Evolutionary conservation across 2,113 vertebrate species (phyloP).

Genomic region (Pseudopodoces humilis): DNA sequence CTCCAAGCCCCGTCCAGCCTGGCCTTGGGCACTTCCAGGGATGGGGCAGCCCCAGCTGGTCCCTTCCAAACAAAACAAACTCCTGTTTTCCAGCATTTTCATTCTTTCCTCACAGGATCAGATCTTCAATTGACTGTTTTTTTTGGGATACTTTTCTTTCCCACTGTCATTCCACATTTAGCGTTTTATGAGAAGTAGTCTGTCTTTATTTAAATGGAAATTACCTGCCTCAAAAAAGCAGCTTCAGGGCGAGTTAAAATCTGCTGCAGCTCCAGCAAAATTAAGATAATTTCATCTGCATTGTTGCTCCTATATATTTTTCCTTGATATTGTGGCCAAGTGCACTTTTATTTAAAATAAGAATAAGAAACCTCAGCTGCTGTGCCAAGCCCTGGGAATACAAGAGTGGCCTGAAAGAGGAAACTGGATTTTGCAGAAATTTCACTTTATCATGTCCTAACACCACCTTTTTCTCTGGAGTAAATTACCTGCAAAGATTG

Average conservation of each 20-base stretch:
- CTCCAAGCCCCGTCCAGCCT: neutral
- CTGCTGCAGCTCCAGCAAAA: neutral
- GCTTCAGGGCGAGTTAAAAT: neutral
- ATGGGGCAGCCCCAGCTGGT: neutral
- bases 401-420: neutral
- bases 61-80: neutral
- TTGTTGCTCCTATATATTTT: neutral
- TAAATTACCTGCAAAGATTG: conserved; percentile 16
- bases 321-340: neutral
- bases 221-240: neutral
- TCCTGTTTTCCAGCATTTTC: neutral
- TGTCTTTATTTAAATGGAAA: conserved; percentile 10
- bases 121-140: neutral
- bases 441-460: neutral
- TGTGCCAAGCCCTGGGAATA: neutral
- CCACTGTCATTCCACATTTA: neutral
- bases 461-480: neutral
- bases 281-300: neutral
- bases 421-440: neutral
- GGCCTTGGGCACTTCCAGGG: neutral
- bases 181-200: neutral
- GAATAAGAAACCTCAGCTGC: neutral
- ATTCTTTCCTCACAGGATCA: neutral
- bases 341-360: neutral
- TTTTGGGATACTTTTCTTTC: neutral